These are phyloP conservation scores for Cebus imitator DNA, from an alignment of 2,113 vertebrate genomes.

Conservation along the genomic window DNA sequence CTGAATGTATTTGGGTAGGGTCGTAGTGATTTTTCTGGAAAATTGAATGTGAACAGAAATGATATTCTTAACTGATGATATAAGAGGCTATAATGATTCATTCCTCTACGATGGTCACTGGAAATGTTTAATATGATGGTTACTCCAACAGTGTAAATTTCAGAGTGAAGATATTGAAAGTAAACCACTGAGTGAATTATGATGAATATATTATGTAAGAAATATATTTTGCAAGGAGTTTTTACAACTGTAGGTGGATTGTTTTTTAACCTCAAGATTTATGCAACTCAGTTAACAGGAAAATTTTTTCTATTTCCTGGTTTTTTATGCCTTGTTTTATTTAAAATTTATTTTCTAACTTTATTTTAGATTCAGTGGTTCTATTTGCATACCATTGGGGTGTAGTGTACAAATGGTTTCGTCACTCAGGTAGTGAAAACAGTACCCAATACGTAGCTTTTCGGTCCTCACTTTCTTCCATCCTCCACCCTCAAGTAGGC, in stretches of 20 bases:
- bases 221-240: neutral
- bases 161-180: neutral
- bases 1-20: neutral
- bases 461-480: too few relatives aligned
- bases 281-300: neutral
- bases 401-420: too few relatives aligned
- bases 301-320: neutral
- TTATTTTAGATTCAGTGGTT: too few relatives aligned
- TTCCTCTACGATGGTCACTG: neutral
- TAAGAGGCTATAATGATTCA: neutral
- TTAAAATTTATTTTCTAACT: neutral
- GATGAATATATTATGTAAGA: neutral
- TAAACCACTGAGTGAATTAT: neutral
- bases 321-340: neutral
- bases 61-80: neutral
- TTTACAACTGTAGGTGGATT: neutral
- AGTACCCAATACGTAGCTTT: too few relatives aligned
- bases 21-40: neutral
- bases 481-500: too few relatives aligned
- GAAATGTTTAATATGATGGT: neutral
- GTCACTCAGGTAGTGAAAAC: too few relatives aligned
- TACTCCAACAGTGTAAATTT: neutral
- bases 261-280: neutral
- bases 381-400: too few relatives aligned
- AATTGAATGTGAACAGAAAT: neutral